Evolutionary conservation across 2,797 vertebrate genomes (phyloP).

Genomic region (Ceryle rudis): DNA sequence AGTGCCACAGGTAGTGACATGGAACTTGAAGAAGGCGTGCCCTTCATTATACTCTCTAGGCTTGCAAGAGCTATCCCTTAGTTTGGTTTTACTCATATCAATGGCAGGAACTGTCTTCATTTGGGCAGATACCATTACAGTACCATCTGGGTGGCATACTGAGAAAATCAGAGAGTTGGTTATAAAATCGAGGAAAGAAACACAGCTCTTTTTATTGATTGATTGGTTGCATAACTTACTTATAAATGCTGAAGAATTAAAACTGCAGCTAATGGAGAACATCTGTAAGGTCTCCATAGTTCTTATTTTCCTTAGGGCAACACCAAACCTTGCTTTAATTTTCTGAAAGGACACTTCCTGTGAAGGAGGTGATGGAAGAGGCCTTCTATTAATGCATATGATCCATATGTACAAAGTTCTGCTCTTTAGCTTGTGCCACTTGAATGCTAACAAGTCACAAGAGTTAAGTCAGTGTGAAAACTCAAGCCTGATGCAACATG

Average conservation of each 20-base stretch:
- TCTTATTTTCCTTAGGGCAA: constrained; percentile 70
- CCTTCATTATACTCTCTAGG: constrained; percentile 72
- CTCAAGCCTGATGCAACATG: background rate
- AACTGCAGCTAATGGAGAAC: constrained; percentile 72
- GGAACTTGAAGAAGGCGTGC: constrained; percentile 81
- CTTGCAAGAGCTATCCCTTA: constrained; percentile 75
- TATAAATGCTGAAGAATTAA: constrained; percentile 75
- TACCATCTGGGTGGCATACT: constrained; percentile 83
- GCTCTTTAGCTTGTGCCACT: background rate
- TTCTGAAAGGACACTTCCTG: constrained; percentile 72
- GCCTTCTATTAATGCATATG: background rate
- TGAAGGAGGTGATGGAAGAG: constrained; percentile 3
- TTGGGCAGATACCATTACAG: constrained; percentile 76
- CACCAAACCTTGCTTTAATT: constrained; percentile 75
- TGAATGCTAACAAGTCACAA: background rate
- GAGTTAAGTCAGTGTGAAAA: background rate
- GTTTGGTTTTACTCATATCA: constrained; percentile 64
- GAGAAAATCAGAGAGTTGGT: background rate
- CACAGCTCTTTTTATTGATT: background rate
- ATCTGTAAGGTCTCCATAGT: constrained; percentile 67
- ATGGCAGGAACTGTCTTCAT: constrained; percentile 58
- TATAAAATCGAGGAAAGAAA: background rate
- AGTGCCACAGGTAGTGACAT: constrained; percentile 80
- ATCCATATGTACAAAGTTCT: background rate
- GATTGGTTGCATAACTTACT: constrained; percentile 58